Base-by-base conservation (phyloP, 37 sponge, comb jelly and placozoan genomes). In the Dysidea cf. avara region DNA sequence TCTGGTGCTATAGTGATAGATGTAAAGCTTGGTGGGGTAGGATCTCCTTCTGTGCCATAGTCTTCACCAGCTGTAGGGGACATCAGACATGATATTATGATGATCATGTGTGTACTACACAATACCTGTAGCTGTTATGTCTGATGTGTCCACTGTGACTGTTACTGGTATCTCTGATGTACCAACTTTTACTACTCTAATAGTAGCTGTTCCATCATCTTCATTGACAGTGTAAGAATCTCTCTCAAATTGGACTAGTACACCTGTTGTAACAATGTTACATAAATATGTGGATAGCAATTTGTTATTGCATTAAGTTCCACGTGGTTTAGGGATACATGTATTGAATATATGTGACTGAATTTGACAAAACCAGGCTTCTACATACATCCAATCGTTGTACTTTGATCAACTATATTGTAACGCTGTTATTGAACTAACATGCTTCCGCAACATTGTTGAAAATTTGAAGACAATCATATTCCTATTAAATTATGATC, bases 1-100 rank as follows among this genome's bases (percentile, higher is more conserved):
- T 39, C 56, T 30, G 71, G 37, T 46, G 64, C 39, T 61, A 80
- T 71, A 3, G 40, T 63, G 50, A 80, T 35, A 6, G 32, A 39
- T 30, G 24, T 32, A 7, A 26, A 47, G 46, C 5, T 9, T 43
- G 46, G 46, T 43, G 46, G 46, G 9, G 5, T 43, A 43, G 46
- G 46, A n/a, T 48, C 30, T 48, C 50, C 50, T 26, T 49, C 68
- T 22, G 51, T 28, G 9, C 48, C 68, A 47, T 48, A 68, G 51
- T 68, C 68, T 0, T 6, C 2, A 26, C 24, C 52, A 68, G 52
- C 68, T 68, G 4, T 26, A 68, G 68, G 24, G 28, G 51, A 4
- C 9, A n/a, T n/a, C n/a, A n/a, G n/a, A n/a, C n/a, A n/a, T 9
- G 9, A 43, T 43, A 43, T 43, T 12, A 34, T 63, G 64, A 63